Evolutionary conservation across 2,797 vertebrate species (phyloP).

Genomic region (Artibeus lituratus): DNA sequence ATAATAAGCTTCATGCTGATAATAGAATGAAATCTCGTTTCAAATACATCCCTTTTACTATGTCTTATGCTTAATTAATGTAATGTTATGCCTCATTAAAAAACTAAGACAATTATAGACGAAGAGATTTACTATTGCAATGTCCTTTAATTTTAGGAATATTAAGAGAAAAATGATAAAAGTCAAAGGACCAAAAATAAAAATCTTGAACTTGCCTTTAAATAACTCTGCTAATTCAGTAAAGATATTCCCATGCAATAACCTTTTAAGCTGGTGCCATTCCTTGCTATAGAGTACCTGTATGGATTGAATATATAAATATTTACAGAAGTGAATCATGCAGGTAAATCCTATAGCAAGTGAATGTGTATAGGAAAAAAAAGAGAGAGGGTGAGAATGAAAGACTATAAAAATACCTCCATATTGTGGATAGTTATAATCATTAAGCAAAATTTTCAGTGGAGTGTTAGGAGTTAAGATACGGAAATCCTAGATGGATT

Average conservation of each 20-base stretch:
- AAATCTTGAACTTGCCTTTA: not conserved
- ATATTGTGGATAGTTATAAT: not conserved
- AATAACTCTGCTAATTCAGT: not conserved
- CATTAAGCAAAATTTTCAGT: slow-evolving; percentile 32
- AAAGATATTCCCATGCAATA: not conserved
- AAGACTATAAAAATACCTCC: not conserved
- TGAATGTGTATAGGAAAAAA: not conserved
- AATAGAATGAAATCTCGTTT: not conserved
- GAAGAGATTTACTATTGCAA: not conserved
- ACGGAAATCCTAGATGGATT: not conserved
- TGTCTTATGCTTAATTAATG: not conserved
- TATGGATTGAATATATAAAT: not conserved
- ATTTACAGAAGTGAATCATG: not conserved
- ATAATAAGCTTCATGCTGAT: not conserved
- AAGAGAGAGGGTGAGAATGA: not conserved
- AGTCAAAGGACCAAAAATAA: not conserved
- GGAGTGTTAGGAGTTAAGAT: slow-evolving; percentile 32
- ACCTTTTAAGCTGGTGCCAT: not conserved
- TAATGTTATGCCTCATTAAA: not conserved
- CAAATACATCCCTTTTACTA: not conserved
- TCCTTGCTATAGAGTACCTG: not conserved
- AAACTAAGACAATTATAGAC: not conserved
- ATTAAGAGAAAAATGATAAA: not conserved
- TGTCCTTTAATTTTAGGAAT: not conserved
- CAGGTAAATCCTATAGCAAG: not conserved